Evolutionary conservation across 30 jellyfish, hydroid and myxozoan species (phyloP).

Genomic region (Pelagia noctiluca): DNA sequence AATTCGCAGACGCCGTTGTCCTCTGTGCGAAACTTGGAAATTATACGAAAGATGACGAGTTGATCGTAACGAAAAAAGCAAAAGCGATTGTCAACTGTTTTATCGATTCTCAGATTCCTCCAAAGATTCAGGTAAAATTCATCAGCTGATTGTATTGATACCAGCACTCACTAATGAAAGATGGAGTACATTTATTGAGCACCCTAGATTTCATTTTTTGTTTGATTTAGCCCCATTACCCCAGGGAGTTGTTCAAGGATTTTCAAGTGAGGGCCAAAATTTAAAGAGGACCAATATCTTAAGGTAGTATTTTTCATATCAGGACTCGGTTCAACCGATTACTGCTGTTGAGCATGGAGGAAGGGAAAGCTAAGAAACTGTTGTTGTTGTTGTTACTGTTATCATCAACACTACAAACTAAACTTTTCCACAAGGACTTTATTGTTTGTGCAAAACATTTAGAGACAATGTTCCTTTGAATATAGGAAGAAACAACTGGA

Average conservation of each 20-base stretch:
- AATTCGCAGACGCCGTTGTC: constrained; percentile 94
- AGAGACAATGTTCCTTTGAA: no score
- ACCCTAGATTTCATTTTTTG: not conserved
- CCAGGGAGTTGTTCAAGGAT: not conserved
- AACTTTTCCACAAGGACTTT: no score
- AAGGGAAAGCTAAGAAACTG: no score
- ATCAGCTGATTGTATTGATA: not conserved
- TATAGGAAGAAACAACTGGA: no score
- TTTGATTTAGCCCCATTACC: not conserved
- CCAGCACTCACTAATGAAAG: not conserved
- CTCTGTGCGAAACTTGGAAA: constrained; percentile 93
- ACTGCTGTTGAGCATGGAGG: no score
- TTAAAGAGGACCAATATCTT: no score
- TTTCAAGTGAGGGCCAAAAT: no score
- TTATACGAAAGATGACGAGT: constrained; percentile 91
- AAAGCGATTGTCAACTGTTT: constrained; percentile 86
- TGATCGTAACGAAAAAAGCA: constrained; percentile 86
- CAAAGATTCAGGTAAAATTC: constrained; percentile 79
- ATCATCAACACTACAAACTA: no score
- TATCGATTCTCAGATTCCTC: constrained; percentile 88
- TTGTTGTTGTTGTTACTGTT: no score
- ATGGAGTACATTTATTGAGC: not conserved
- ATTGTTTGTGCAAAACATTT: no score
- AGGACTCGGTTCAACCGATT: no score
- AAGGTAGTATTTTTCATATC: no score